These are phyloP conservation scores for Anomalospiza imberbis DNA, from an alignment of 2,797 vertebrate species.

Conservation along the genomic window DNA sequence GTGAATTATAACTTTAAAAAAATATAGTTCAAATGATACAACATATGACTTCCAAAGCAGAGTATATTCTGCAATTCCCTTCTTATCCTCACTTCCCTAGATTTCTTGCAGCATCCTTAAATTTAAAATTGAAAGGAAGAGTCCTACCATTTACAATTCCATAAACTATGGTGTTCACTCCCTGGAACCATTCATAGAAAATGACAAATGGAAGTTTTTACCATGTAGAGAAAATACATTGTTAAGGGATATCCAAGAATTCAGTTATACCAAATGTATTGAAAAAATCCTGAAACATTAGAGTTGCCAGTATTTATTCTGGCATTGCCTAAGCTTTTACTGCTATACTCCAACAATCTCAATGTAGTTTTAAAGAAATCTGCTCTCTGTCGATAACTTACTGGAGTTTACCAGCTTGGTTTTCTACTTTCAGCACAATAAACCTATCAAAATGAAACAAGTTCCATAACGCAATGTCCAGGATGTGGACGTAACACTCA, in stretches of 20 bases:
- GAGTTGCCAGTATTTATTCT: background rate
- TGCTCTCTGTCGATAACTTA: background rate
- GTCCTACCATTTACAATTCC: background rate
- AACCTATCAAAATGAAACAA: background rate
- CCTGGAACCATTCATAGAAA: background rate
- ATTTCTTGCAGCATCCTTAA: background rate
- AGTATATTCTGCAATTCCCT: background rate
- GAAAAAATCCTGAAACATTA: background rate
- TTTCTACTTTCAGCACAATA: background rate
- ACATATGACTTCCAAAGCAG: background rate
- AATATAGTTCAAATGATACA: background rate
- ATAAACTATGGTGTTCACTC: background rate
- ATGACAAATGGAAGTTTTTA: background rate
- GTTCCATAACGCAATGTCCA: fast-evolving
- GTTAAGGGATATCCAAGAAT: background rate
- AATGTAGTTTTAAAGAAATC: background rate
- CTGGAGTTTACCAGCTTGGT: background rate
- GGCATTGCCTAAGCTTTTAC: background rate
- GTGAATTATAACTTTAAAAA: background rate
- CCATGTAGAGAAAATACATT: background rate
- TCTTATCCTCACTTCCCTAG: background rate
- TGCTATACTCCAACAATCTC: background rate
- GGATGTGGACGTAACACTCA: fast-evolving
- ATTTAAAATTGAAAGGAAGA: background rate
- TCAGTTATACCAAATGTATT: background rate